Evolutionary conservation across 2,797 vertebrate species (phyloP).

Genomic region (Alexandromys oeconomus): DNA sequence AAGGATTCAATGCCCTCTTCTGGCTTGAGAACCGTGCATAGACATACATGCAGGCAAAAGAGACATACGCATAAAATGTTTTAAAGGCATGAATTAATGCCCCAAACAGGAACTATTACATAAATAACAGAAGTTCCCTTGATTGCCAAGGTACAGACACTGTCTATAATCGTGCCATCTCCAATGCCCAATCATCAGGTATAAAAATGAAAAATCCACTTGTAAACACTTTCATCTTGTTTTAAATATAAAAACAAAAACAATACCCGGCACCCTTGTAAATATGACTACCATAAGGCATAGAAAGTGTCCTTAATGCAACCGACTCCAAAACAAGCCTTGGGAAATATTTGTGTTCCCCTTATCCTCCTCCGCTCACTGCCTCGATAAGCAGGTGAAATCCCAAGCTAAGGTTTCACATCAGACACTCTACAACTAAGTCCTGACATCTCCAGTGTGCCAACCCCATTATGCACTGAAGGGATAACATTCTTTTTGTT

Average conservation of each 20-base stretch:
- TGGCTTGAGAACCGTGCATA: background rate
- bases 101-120: slow-evolving; percentile 28
- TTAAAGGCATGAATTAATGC: slow-evolving; percentile 25
- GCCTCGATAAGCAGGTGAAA: slow-evolving; percentile 49
- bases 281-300: slow-evolving; percentile 35
- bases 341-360: slow-evolving; percentile 52
- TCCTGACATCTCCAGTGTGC: slow-evolving; percentile 53
- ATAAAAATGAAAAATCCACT: slow-evolving; percentile 45
- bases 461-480: slow-evolving; percentile 68
- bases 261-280: background rate
- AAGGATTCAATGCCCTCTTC: background rate
- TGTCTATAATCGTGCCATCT: background rate
- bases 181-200: background rate
- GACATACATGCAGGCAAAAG: background rate
- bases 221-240: slow-evolving; percentile 47
- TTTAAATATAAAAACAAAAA: slow-evolving; percentile 38
- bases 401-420: slow-evolving; percentile 50
- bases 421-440: slow-evolving; percentile 68
- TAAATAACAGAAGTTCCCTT: background rate
- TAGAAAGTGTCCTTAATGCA: background rate
- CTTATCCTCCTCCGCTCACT: slow-evolving; percentile 55
- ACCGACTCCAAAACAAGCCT: background rate
- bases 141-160: background rate
- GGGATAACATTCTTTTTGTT: slow-evolving; percentile 74
- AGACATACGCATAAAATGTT: background rate